Conservation (phyloP, 2,888 invertebrate genomes). For the Trichopoda pennipes region DNA sequence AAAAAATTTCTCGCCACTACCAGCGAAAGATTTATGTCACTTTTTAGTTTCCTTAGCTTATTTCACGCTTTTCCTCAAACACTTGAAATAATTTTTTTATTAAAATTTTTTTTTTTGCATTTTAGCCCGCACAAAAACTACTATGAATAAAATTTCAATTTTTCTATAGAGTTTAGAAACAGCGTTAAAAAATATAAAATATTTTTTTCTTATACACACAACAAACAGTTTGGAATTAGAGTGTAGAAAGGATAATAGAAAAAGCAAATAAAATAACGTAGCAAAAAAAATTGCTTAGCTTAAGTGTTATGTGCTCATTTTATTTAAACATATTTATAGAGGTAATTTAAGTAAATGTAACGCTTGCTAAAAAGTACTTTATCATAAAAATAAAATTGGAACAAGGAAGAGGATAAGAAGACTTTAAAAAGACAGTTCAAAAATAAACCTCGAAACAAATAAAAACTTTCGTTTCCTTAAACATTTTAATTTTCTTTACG, state of each 20-base stretch:
- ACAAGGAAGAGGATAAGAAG: background rate
- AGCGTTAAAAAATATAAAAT: background rate
- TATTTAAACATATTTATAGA: constrained; percentile 2
- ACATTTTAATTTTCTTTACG: background rate
- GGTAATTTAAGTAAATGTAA: constrained; percentile 49
- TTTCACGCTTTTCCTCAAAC: constrained; percentile 34
- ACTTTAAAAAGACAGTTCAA: background rate
- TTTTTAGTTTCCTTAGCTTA: background rate
- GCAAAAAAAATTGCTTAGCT: constrained; percentile 49
- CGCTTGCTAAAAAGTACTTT: background rate
- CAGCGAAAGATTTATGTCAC: constrained; percentile 30
- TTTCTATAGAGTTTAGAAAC: constrained; percentile 36
- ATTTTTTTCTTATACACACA: constrained; percentile 7
- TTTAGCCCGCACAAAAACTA: constrained; percentile 35
- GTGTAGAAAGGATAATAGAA: background rate
- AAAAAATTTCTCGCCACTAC: background rate
- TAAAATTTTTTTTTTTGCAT: background rate
- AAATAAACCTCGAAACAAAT: background rate
- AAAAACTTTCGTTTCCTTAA: background rate
- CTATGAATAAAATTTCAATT: constrained; percentile 62
- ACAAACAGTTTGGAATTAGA: constrained; percentile 5
- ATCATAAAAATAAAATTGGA: background rate
- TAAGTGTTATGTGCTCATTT: constrained; percentile 51
- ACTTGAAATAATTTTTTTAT: constrained; percentile 30
- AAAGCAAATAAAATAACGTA: background rate